Evolutionary conservation across 2,797 vertebrate genomes (phyloP).

Genomic region (Pangasius djambal): DNA sequence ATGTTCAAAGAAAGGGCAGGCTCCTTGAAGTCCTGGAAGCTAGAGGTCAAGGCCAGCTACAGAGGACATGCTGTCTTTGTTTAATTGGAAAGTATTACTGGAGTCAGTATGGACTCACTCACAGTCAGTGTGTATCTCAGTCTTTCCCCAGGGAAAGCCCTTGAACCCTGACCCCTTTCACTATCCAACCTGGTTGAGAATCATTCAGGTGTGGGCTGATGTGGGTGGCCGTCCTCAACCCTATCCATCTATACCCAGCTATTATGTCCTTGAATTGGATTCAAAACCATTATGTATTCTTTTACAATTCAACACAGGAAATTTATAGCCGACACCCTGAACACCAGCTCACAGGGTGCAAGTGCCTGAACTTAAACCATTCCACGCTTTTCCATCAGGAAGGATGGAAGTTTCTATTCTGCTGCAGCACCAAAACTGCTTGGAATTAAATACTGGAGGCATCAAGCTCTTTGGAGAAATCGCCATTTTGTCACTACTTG

Average conservation of each 20-base stretch:
- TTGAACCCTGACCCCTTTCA: slow-evolving; percentile 70
- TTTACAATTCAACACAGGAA: neutral
- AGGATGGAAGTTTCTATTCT: neutral
- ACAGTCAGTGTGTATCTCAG: slow-evolving; percentile 58
- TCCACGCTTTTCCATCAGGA: neutral
- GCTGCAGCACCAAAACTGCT: neutral
- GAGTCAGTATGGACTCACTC: slow-evolving; percentile 51
- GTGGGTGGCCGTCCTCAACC: neutral
- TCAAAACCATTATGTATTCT: neutral
- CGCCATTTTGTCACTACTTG: neutral
- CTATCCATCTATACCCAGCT: neutral
- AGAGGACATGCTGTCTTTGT: slow-evolving; percentile 58
- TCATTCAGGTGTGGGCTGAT: slow-evolving; percentile 59
- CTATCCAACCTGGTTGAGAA: slow-evolving; percentile 63
- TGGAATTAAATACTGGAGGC: neutral
- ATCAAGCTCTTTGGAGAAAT: neutral
- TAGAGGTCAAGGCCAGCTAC: slow-evolving; percentile 47
- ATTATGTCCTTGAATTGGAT: too few relatives aligned
- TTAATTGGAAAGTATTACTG: slow-evolving; percentile 65
- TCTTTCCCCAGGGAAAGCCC: slow-evolving; percentile 66
- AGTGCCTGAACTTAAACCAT: neutral
- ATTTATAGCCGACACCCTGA: neutral
- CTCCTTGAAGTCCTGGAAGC: slow-evolving; percentile 23
- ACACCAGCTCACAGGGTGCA: neutral
- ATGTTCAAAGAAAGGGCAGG: neutral